Evolutionary conservation across 2,797 vertebrate species (phyloP).

Genomic region (Argyrosomus regius): DNA sequence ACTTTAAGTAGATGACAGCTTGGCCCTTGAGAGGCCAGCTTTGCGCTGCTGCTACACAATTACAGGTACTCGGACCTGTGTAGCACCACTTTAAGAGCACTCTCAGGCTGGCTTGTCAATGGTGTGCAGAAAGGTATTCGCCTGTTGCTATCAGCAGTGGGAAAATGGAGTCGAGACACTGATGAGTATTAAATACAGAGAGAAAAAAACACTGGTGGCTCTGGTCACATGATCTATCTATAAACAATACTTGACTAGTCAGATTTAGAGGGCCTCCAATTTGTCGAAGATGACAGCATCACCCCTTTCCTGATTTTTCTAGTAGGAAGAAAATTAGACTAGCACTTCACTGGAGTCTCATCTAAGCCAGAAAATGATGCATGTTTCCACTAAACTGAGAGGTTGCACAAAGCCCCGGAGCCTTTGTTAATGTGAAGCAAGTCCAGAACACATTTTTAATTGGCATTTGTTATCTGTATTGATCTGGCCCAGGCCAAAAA

Average conservation of each 20-base stretch:
- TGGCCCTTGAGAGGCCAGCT: conserved; percentile 91
- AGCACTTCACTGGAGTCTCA: conserved; percentile 27
- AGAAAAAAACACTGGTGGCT: conserved; percentile 77
- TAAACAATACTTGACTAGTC: conserved; percentile 83
- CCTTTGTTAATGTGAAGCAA: conserved; percentile 54
- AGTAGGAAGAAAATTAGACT: conserved; percentile 50
- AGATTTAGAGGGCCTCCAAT: conserved; percentile 65
- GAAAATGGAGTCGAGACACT: conserved; percentile 87
- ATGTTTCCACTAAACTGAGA: conserved; percentile 42
- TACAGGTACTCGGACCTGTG: conserved; percentile 96
- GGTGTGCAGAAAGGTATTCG: conserved; percentile 94
- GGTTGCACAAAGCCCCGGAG: conserved; percentile 19
- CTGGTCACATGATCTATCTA: conserved; percentile 76
- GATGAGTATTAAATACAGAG: conserved; percentile 92
- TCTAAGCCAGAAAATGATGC: conserved; percentile 36
- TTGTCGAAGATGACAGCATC: conserved; percentile 63
- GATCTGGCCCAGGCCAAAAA: conserved; percentile 31
- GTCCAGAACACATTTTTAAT: conserved; percentile 57
- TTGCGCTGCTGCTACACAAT: conserved; percentile 94
- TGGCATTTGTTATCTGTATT: conserved; percentile 61
- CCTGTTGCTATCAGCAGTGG: conserved; percentile 90
- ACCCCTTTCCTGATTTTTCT: conserved; percentile 41
- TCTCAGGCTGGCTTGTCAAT: conserved; percentile 93
- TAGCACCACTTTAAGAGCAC: conserved; percentile 95
- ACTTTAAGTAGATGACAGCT: conserved; percentile 96